Conservation (phyloP, 2,797 vertebrate species). For the Mallotus villosus region DNA sequence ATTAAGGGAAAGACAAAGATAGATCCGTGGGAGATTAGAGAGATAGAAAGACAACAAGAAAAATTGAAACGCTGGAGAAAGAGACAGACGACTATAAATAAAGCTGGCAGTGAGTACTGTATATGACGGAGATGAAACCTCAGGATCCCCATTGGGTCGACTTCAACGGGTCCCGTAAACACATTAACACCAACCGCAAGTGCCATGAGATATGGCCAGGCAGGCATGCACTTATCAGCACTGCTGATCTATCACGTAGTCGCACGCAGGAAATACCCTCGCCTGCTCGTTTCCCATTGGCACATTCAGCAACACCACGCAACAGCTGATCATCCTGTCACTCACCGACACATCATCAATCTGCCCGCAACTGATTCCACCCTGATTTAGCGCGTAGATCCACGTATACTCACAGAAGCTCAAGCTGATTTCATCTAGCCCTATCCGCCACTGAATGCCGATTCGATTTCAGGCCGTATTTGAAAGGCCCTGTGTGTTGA, state of each 20-base stretch:
- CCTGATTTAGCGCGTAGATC: constrained; percentile 7
- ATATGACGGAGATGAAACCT: constrained; percentile 23
- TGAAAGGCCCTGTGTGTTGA: background rate
- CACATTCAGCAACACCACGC: background rate
- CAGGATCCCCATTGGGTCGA: constrained; percentile 17
- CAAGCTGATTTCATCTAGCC: background rate
- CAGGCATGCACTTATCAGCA: background rate
- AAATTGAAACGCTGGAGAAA: background rate
- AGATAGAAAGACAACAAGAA: constrained; percentile 15
- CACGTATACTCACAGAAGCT: background rate
- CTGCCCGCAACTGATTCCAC: constrained; percentile 14
- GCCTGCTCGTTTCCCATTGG: background rate
- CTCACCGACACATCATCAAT: background rate
- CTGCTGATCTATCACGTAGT: constrained; percentile 2
- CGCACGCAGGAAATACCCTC: background rate
- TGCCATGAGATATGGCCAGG: background rate
- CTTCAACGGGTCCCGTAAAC: constrained; percentile 32
- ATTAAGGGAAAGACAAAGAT: background rate
- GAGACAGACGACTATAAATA: constrained; percentile 25
- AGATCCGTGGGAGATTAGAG: background rate
- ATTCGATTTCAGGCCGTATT: too few species aligned
- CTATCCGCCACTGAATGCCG: too few species aligned
- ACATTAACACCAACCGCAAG: constrained; percentile 20
- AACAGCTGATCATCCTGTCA: background rate
- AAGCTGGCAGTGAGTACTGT: constrained; percentile 9